phyloP scores from a whole-genome alignment of 2,113 vertebrate genomes.

The Pseudopodoces humilis region DNA sequence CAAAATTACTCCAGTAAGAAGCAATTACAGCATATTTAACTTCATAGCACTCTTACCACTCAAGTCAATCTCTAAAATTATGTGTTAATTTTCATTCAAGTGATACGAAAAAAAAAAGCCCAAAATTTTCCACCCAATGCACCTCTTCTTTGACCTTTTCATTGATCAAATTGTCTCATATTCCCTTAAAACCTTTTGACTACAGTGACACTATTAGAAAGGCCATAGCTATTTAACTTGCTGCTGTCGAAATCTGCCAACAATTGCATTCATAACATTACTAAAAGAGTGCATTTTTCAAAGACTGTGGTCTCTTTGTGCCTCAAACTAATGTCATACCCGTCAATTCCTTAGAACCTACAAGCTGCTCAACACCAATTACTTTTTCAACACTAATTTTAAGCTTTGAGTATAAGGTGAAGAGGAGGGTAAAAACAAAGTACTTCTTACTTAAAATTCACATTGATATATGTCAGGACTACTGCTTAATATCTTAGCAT shows the following conservation, averaged over 20 bases:
- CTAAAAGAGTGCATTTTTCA: slow-evolving; percentile 16
- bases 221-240: slow-evolving; percentile 26
- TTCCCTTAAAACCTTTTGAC: slow-evolving; percentile 45
- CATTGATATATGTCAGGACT: not conserved
- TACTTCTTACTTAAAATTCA: not conserved
- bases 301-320: not conserved
- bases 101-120: not conserved
- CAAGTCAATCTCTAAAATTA: slow-evolving; percentile 59
- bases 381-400: not conserved
- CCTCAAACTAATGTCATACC: not conserved
- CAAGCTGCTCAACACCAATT: not conserved
- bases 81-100: slow-evolving; percentile 52
- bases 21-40: slow-evolving; percentile 66
- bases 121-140: not conserved
- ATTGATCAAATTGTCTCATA: slow-evolving; percentile 56
- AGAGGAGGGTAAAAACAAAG: not conserved
- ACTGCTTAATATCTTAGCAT: not conserved
- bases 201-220: slow-evolving; percentile 50
- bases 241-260: not conserved
- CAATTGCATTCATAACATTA: not conserved
- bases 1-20: slow-evolving; percentile 62
- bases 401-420: not conserved
- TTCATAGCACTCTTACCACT: slow-evolving; percentile 22
- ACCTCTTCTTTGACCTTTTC: slow-evolving; percentile 28
- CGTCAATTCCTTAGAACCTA: not conserved